Conservation (phyloP, 1,140 invertebrate species). For the Ectropis grisescens region DNA sequence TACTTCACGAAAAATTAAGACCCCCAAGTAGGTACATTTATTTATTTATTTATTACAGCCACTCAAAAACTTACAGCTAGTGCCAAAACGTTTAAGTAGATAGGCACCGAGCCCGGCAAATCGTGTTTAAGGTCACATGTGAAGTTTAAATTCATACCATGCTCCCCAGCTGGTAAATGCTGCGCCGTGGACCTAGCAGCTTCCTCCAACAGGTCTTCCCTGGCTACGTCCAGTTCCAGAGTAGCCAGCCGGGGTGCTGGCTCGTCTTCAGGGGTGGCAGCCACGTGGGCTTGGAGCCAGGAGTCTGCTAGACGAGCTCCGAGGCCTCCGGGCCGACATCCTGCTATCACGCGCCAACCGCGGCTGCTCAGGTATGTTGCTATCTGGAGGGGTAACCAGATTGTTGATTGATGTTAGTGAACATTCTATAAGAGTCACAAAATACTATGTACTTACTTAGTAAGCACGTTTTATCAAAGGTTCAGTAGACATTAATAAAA, state of each 20-base stretch:
- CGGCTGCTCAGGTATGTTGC: conserved; percentile 76
- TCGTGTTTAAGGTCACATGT: conserved; percentile 20
- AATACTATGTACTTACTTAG: no score
- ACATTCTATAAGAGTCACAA: conserved; percentile 3
- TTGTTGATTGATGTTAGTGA: no score
- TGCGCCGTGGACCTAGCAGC: conserved; percentile 82
- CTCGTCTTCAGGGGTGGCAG: conserved; percentile 57
- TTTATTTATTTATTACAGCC: no score
- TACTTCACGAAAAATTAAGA: no score
- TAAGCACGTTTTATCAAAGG: no score
- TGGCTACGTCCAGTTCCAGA: conserved; percentile 81
- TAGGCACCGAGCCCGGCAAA: no score
- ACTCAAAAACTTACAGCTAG: no score
- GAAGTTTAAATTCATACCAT: conserved; percentile 69
- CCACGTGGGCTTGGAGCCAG: conserved; percentile 74
- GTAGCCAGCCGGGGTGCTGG: conserved; percentile 73
- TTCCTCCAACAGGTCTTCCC: conserved; percentile 83
- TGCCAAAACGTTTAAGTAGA: no score
- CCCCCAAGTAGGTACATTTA: no score
- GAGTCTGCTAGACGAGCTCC: conserved; percentile 69
- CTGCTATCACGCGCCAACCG: conserved; percentile 83
- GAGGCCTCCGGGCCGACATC: conserved; percentile 72
- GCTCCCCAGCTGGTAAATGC: conserved; percentile 85
- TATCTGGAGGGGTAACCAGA: conserved; percentile 47
- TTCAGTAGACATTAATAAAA: no score